These are phyloP conservation scores for Neomonachus schauinslandi DNA, from an alignment of 2,113 vertebrate species.

Conservation along the genomic window DNA sequence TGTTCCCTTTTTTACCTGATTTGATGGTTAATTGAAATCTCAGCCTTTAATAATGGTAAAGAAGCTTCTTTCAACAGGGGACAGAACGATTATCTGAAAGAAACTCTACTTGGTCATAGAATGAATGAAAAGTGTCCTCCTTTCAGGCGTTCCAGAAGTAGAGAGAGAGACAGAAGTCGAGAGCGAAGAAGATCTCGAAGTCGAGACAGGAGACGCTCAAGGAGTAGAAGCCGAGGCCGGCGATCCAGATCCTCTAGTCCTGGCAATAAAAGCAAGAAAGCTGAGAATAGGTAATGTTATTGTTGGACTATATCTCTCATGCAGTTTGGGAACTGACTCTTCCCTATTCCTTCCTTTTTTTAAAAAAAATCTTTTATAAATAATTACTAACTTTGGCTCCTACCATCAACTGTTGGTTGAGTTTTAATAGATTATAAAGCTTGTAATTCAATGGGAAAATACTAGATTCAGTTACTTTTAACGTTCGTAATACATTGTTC, in stretches of 20 bases:
- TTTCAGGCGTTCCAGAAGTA: conserved; percentile 93
- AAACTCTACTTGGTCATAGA: background rate
- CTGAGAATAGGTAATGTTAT: conserved; percentile 90
- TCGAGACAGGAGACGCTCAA: conserved; percentile 91
- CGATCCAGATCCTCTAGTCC: conserved; percentile 92
- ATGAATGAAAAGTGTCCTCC: background rate
- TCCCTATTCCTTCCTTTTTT: background rate
- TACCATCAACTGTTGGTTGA: background rate
- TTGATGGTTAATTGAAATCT: conserved; percentile 21
- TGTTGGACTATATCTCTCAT: background rate
- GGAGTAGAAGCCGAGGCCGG: conserved; percentile 91
- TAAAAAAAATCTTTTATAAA: background rate
- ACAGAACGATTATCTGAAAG: background rate
- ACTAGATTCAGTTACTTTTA: conserved; percentile 4
- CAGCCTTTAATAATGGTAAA: background rate
- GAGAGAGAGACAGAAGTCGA: conserved; percentile 89
- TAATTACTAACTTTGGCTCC: background rate
- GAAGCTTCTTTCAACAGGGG: background rate
- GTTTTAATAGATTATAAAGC: background rate
- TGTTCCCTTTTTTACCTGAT: background rate
- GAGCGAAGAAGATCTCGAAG: conserved; percentile 94
- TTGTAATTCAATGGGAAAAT: background rate
- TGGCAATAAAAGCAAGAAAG: conserved; percentile 91
- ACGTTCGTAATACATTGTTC: background rate
- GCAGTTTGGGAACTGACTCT: background rate